phyloP scores from a whole-genome alignment of 1,140 invertebrate species.

The Hydropsyche tenuis region DNA sequence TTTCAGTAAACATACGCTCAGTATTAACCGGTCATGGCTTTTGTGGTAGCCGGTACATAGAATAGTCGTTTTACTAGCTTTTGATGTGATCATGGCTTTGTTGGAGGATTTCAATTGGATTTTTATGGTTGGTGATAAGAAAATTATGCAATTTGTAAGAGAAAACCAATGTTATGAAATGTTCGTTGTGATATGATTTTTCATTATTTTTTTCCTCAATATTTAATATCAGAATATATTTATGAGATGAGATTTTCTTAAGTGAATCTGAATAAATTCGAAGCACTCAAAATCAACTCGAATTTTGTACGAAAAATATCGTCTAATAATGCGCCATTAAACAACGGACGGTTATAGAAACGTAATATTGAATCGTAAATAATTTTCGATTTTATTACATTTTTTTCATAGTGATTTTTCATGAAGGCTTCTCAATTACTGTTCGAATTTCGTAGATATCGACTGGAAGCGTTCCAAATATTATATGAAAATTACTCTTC shows the following conservation, averaged over 20 bases:
- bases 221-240: too few relatives aligned
- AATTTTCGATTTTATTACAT: background rate
- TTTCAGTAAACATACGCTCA: too few relatives aligned
- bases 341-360: background rate
- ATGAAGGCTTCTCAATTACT: background rate
- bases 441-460: background rate
- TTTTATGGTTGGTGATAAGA: too few relatives aligned
- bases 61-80: conserved; percentile 14
- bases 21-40: too few relatives aligned
- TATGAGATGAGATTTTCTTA: too few relatives aligned
- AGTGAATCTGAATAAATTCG: too few relatives aligned
- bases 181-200: too few relatives aligned
- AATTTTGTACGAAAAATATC: too few relatives aligned
- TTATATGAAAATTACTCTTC: background rate
- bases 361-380: background rate
- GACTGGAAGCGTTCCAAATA: conserved; percentile 7
- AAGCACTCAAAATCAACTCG: too few relatives aligned
- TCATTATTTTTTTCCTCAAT: too few relatives aligned
- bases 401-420: background rate
- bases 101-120: conserved; percentile 39
- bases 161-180: too few relatives aligned
- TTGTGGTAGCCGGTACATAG: background rate
- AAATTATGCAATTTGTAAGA: too few relatives aligned
- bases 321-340: background rate
- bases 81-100: conserved; percentile 26